Evolutionary conservation across 2,888 invertebrate genomes (phyloP).

Genomic region (Hemaris fuciformis): DNA sequence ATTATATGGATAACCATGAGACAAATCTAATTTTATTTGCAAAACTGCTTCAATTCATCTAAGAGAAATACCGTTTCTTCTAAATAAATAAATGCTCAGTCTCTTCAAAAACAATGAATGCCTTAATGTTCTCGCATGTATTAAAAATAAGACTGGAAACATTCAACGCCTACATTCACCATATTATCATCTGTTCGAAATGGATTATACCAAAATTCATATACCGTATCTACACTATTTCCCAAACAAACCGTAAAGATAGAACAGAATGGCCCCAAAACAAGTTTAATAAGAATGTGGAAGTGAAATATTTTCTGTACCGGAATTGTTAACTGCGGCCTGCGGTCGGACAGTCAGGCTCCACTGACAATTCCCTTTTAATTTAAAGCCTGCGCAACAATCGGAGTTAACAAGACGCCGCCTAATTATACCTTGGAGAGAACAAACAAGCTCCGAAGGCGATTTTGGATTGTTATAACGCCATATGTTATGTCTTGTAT

Average conservation of each 20-base stretch:
- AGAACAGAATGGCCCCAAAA: constrained; percentile 68
- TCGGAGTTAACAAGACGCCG: constrained; percentile 72
- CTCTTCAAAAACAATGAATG: too few species aligned
- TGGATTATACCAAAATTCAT: not conserved
- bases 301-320: constrained; percentile 78
- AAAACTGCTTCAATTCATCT: too few species aligned
- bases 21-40: too few species aligned
- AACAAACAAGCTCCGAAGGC: constrained; percentile 70
- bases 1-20: too few species aligned
- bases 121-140: too few species aligned
- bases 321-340: constrained; percentile 78
- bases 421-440: constrained; percentile 74
- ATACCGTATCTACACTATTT: constrained; percentile 45
- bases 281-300: constrained; percentile 79
- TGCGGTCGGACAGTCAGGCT: constrained; percentile 59
- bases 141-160: too few species aligned
- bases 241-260: constrained; percentile 49
- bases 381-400: constrained; percentile 72
- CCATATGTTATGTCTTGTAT: constrained; percentile 59
- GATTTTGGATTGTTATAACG: constrained; percentile 55
- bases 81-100: too few species aligned
- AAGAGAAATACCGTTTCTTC: too few species aligned
- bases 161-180: too few species aligned
- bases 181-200: too few species aligned
- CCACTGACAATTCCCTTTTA: constrained; percentile 73